A percentile compares a stretch with the other conserved stretches of the same genome.
These are phyloP conservation scores for Heliconius ismenius DNA, from an alignment of 2,888 invertebrate genomes.

Conservation along the genomic window DNA sequence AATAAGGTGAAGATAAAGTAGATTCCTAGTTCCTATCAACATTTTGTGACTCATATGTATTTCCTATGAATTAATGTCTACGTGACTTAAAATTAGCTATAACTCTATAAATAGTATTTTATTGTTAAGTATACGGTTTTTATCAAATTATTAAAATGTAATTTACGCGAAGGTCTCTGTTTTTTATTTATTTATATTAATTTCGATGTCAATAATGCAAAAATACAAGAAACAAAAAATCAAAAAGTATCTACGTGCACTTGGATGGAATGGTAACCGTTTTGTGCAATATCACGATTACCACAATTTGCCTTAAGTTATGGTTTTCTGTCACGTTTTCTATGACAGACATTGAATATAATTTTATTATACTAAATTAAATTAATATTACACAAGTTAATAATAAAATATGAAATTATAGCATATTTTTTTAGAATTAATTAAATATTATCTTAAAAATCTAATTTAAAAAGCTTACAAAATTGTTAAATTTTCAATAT, in stretches of 20 bases:
- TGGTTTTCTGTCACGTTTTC: constrained; percentile 14
- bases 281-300: constrained; percentile 46
- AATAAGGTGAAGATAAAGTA: background rate
- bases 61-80: constrained; percentile 1
- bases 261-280: constrained; percentile 49
- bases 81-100: background rate
- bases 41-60: background rate
- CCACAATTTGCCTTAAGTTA: constrained; percentile 26
- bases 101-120: background rate
- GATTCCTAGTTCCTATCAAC: background rate
- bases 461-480: background rate
- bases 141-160: background rate
- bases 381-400: background rate
- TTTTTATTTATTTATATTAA: background rate
- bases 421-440: background rate
- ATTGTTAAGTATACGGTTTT: background rate
- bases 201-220: background rate
- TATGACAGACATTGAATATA: constrained; percentile 8
- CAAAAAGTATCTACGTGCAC: constrained; percentile 45
- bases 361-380: background rate
- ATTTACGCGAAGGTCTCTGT: background rate
- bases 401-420: background rate
- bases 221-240: background rate
- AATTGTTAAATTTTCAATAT: background rate
- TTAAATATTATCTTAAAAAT: background rate